Evolutionary conservation across 53 echinoderm and acorn worm genomes (phyloP).

Genomic region (Crossaster papposus): DNA sequence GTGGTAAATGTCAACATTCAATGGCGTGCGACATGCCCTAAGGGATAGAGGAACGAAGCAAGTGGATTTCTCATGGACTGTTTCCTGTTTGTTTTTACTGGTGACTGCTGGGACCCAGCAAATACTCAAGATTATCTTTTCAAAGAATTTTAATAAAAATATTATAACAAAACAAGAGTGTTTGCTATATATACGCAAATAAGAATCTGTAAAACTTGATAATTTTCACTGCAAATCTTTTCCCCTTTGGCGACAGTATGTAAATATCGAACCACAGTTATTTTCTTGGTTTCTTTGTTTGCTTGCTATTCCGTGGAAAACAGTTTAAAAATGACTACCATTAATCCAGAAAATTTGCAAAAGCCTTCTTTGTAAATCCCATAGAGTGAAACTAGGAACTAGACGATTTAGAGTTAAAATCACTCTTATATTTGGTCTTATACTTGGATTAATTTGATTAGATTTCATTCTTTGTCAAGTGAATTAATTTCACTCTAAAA

Average conservation of each 20-base stretch:
- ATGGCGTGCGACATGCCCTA: conserved; percentile 19
- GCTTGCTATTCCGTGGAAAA: not conserved
- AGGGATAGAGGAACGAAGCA: not conserved
- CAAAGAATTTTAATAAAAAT: not conserved
- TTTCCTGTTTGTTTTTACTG: conserved; percentile 35
- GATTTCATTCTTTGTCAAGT: too few relatives aligned
- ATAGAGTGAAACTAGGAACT: too few relatives aligned
- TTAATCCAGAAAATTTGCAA: too few relatives aligned
- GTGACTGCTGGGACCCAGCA: not conserved
- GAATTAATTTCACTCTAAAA: too few relatives aligned
- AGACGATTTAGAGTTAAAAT: too few relatives aligned
- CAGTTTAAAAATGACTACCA: not conserved
- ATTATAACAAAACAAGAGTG: not conserved
- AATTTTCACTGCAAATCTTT: not conserved
- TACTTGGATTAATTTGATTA: too few relatives aligned
- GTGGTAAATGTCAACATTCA: conserved; percentile 1
- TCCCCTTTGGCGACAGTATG: not conserved
- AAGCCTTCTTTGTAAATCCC: too few relatives aligned
- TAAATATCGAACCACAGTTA: not conserved
- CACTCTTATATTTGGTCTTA: too few relatives aligned
- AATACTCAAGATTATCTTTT: not conserved
- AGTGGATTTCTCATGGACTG: conserved; percentile 2
- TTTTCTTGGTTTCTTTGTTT: not conserved
- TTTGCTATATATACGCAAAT: not conserved
- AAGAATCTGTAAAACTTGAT: not conserved